Conservation (phyloP, 2,888 invertebrate species). For the Calameuta pallipes region DNA sequence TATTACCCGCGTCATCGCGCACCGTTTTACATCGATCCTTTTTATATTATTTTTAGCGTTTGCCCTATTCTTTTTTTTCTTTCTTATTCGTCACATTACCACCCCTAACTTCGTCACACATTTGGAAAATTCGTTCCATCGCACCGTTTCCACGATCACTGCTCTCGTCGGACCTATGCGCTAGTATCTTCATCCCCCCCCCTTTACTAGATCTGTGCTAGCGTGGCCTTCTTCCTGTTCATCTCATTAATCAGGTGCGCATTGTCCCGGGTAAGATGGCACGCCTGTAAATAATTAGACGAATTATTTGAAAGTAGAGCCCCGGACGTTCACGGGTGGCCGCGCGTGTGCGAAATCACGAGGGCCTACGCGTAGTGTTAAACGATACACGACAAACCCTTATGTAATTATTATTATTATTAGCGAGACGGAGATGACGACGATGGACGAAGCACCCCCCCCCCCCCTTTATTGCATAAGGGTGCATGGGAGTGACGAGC, state of each 20-base stretch:
- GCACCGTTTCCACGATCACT: not conserved
- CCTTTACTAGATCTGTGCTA: not conserved
- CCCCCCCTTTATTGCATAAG: not conserved
- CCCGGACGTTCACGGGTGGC: constrained; percentile 13
- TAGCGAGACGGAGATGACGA: not conserved
- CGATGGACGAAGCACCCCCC: not conserved
- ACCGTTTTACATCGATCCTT: not conserved
- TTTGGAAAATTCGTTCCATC: not conserved
- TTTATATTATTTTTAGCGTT: not conserved
- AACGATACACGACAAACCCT: not conserved
- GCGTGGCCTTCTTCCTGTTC: not conserved
- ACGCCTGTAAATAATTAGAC: constrained; percentile 41
- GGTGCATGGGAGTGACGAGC: not conserved
- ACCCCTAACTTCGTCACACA: not conserved
- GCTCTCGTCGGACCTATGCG: not conserved
- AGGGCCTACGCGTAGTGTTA: not conserved
- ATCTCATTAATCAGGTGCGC: not conserved
- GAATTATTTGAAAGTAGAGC: constrained; percentile 34
- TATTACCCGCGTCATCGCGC: not conserved
- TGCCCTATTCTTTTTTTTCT: not conserved
- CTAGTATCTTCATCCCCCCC: not conserved
- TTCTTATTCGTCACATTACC: not conserved
- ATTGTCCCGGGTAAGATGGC: constrained; percentile 10
- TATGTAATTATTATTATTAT: not conserved
- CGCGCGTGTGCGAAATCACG: constrained; percentile 25